phyloP scores from a whole-genome alignment of 2,797 vertebrate species.

The Microctenopoma lineatum region DNA sequence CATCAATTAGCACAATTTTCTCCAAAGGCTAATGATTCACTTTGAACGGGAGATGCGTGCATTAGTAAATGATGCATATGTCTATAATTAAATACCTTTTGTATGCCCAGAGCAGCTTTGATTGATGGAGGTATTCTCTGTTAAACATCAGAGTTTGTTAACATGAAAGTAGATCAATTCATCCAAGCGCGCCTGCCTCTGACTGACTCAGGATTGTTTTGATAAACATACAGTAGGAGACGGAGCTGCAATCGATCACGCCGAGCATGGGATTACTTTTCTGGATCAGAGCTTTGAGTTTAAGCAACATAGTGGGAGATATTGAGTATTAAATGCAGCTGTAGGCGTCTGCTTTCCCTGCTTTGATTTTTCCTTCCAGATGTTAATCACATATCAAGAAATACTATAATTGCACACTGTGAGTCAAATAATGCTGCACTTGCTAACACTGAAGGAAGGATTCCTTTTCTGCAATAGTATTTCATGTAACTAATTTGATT shows the following conservation, averaged over 20 bases:
- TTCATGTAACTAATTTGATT: conserved; percentile 65
- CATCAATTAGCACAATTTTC: conserved; percentile 53
- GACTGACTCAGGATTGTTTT: conserved; percentile 17
- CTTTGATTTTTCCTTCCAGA: conserved; percentile 30
- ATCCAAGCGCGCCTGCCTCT: conserved; percentile 26
- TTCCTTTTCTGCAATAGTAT: conserved; percentile 73
- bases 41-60: conserved; percentile 50
- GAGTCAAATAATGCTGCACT: conserved; percentile 68
- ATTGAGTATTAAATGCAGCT: conserved; percentile 9
- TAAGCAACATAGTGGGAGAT: conserved; percentile 54
- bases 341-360: conserved; percentile 15
- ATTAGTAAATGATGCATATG: conserved; percentile 41
- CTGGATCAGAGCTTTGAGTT: conserved; percentile 31
- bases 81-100: conserved; percentile 50
- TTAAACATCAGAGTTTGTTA: conserved; percentile 26
- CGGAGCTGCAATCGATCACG: conserved; percentile 22
- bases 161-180: conserved; percentile 30
- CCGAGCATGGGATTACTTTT: conserved; percentile 17
- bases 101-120: conserved; percentile 29
- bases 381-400: conserved; percentile 24
- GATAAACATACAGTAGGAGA: conserved; percentile 16
- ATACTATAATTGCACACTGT: conserved; percentile 18
- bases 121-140: conserved; percentile 18
- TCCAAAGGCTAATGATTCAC: conserved; percentile 48
- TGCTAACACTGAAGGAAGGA: conserved; percentile 84